Conservation (phyloP, 2,113 vertebrate species). For the Hippocampus mohnikei region DNA sequence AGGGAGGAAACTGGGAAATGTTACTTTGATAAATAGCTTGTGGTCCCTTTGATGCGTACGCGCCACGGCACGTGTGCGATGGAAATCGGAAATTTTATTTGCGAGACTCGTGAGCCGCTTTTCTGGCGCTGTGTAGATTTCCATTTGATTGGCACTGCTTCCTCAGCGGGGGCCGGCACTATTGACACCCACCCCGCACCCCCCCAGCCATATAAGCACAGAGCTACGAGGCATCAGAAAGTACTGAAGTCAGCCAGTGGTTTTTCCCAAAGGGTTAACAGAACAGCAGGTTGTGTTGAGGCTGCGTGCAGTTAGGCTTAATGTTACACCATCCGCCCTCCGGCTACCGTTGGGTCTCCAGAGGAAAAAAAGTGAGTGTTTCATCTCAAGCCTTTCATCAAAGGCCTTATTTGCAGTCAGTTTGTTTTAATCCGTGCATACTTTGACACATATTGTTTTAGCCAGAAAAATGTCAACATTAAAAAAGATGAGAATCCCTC, state of each 20-base stretch:
- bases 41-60: constrained; percentile 37
- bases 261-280: constrained; percentile 59
- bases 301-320: constrained; percentile 52
- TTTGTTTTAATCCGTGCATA: constrained; percentile 28
- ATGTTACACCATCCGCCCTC: constrained; percentile 63
- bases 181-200: constrained; percentile 39
- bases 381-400: constrained; percentile 59
- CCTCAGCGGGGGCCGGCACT: constrained; percentile 34
- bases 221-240: constrained; percentile 44
- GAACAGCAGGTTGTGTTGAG: constrained; percentile 59
- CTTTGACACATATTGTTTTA: constrained; percentile 21
- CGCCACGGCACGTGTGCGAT: constrained; percentile 10
- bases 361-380: constrained; percentile 42
- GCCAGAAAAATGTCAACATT: not conserved
- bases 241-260: constrained; percentile 46
- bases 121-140: constrained; percentile 3
- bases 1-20: constrained; percentile 21
- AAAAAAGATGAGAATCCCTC: not conserved
- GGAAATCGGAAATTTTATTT: constrained; percentile 32
- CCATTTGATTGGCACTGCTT: constrained; percentile 52
- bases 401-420: constrained; percentile 46
- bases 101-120: not conserved
- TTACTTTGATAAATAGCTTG: constrained; percentile 37
- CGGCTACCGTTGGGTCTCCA: constrained; percentile 50
- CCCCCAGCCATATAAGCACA: constrained; percentile 37